Base-by-base conservation (phyloP, 2,797 vertebrate species). In the Acipenser oxyrinchus region DNA sequence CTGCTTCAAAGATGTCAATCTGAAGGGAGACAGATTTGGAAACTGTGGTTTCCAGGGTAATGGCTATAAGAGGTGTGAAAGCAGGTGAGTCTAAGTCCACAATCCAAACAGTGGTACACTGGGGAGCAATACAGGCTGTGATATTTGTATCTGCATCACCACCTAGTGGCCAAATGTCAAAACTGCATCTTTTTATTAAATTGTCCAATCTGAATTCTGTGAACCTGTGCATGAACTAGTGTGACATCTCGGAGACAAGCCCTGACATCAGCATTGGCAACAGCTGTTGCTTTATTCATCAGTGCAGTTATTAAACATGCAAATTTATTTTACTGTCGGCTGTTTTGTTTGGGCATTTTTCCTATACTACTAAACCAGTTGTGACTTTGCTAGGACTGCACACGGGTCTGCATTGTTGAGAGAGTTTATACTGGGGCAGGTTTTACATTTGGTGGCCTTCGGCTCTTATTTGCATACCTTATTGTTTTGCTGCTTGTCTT, bases 1-100 rank as follows among this genome's bases (percentile, higher is more conserved):
- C 72, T 99, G 96, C 74, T 99, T 98, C 76, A 78, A 82, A 73
- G 89, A 94, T 51, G 94, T 97, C 59, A 99, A 99, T 85, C 94
- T 89, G 74, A 98, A 97, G 87, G 96, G 96, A 5, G 96, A 99
- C 84, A 89, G 95, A 73, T 98, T 99, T 69, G 95, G 96, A 57
- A 97, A 99, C 84, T 99, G 96, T 72, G 95, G 96, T 5, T 93
- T 88, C 76, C 89, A 88, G 7, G 89, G 85, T 69, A 81, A 77
- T 13, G 88, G 88, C 69, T 92, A 92, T 82, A 97, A 88, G 88
- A 97, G 93, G 68, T 97, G 96, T 81, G 94, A 94, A 77, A 93
- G 87, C 86, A 87, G 89, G 96, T 97, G 83, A 83, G 83, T 60
- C 18, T 23, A 48, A 51, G 51, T 23, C 11, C 52, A 11, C 53